Percentiles rank a stretch among this genome's conserved stretches.
Evolutionary conservation across 2,113 vertebrate genomes (phyloP).

Genomic region (Lycaon pictus): DNA sequence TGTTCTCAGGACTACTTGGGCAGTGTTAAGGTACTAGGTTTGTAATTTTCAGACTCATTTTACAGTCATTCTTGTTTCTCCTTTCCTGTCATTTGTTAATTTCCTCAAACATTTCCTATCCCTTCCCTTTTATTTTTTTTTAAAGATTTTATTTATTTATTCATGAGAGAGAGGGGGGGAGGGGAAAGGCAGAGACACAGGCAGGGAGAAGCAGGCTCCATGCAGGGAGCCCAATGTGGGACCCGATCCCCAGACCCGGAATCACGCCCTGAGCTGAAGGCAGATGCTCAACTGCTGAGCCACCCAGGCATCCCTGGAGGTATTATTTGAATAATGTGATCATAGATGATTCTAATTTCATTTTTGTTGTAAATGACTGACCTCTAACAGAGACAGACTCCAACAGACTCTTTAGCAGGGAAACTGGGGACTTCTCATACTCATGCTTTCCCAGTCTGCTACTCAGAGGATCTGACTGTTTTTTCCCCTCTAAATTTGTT

Average conservation of each 20-base stretch:
- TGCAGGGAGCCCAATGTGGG: too few species aligned
- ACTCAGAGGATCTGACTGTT: background rate
- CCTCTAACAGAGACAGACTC: background rate
- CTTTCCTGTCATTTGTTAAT: background rate
- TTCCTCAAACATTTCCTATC: background rate
- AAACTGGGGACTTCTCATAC: background rate
- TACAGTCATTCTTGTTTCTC: background rate
- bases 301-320: background rate
- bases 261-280: too few species aligned
- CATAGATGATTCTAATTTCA: background rate
- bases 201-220: too few species aligned
- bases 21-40: background rate
- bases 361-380: background rate
- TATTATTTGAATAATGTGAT: background rate
- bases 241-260: too few species aligned
- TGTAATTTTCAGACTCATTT: background rate
- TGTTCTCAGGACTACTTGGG: background rate
- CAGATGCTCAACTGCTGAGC: too few species aligned
- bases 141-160: too few species aligned
- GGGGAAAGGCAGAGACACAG: too few species aligned
- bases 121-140: background rate
- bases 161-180: too few species aligned
- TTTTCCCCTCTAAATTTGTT: background rate
- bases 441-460: background rate
- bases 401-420: background rate